Evolutionary conservation across 2,888 invertebrate genomes (phyloP).

Genomic region (Drosophila tanythrix): DNA sequence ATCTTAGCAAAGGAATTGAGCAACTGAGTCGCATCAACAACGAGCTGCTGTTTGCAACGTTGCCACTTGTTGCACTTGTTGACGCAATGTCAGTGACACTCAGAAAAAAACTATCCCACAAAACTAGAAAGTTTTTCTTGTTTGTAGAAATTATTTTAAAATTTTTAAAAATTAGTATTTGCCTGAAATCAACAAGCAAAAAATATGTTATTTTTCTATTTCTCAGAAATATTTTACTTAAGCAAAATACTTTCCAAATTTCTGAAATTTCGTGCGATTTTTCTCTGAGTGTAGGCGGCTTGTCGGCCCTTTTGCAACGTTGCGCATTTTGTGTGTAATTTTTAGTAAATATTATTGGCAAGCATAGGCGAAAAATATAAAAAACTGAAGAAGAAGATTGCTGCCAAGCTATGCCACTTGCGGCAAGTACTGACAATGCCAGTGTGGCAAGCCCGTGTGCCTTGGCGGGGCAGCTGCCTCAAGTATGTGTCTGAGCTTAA

Average conservation of each 20-base stretch:
- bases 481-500: conserved; percentile 75
- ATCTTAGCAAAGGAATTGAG: conserved; percentile 57
- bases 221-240: no score
- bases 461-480: conserved; percentile 32
- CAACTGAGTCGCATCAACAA: conserved; percentile 44
- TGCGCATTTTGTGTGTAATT: conserved; percentile 60
- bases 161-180: no score
- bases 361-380: conserved; percentile 24
- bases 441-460: conserved; percentile 8
- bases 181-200: no score
- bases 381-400: conserved; percentile 19
- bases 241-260: background rate
- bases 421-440: conserved; percentile 61
- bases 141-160: background rate
- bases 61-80: conserved; percentile 47
- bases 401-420: conserved; percentile 39
- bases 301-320: conserved; percentile 52
- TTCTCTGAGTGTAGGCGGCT: conserved; percentile 6
- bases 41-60: conserved; percentile 17
- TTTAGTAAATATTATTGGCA: conserved; percentile 75
- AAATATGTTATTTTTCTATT: no score
- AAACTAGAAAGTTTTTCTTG: background rate
- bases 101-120: background rate
- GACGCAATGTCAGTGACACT: background rate
- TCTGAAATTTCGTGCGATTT: background rate